Evolutionary conservation across 2,113 vertebrate species (phyloP).

Genomic region (Anguilla rostrata): DNA sequence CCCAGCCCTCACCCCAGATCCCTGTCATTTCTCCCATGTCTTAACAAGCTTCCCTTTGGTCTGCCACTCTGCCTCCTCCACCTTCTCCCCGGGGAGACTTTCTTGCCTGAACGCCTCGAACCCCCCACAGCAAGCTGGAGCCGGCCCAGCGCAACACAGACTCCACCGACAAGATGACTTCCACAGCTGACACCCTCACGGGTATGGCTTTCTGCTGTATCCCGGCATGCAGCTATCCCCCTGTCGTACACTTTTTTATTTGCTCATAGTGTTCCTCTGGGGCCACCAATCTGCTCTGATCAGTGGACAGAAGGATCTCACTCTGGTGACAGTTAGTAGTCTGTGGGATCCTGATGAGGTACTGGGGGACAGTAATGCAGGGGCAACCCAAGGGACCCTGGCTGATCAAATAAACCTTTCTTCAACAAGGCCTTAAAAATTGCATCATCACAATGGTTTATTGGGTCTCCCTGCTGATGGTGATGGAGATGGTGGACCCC

Average conservation of each 20-base stretch:
- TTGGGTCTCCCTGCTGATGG: neutral
- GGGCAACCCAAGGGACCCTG: neutral
- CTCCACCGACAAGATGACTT: neutral
- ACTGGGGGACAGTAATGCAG: neutral
- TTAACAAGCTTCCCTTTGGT: conserved; percentile 38
- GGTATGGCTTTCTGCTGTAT: neutral
- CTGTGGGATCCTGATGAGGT: too few relatives aligned
- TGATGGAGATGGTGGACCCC: conserved; percentile 34
- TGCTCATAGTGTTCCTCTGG: neutral
- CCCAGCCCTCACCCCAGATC: neutral
- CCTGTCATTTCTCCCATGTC: neutral
- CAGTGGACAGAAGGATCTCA: too few relatives aligned
- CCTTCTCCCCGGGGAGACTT: conserved; percentile 19
- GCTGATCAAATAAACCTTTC: neutral
- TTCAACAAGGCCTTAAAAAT: too few relatives aligned
- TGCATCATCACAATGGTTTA: neutral
- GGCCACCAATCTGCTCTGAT: neutral
- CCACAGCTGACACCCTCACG: neutral
- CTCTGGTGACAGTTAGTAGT: too few relatives aligned
- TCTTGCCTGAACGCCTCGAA: neutral
- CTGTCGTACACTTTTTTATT: neutral
- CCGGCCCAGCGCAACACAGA: neutral
- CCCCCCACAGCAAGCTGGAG: neutral
- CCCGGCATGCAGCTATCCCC: neutral
- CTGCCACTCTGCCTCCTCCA: conserved; percentile 69